Conservation (phyloP, 2,113 vertebrate genomes). For the pig (Sus scrofa) region DNA sequence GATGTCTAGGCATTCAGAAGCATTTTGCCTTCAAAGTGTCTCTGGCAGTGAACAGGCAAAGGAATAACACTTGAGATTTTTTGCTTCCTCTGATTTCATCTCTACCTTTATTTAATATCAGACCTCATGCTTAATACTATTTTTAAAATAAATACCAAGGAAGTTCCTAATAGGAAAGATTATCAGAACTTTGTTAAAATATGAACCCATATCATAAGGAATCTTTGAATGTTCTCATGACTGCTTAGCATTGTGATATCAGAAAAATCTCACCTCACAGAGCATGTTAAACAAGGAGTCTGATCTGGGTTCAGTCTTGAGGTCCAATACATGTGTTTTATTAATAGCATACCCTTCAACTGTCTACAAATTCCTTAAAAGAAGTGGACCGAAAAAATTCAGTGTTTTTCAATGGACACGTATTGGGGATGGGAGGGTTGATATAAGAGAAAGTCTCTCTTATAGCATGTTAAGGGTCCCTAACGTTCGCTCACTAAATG, state of each 20-base stretch:
- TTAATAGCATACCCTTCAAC: background rate
- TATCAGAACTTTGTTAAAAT: background rate
- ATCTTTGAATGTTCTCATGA: background rate
- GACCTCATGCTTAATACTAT: background rate
- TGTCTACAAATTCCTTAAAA: background rate
- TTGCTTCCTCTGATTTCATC: background rate
- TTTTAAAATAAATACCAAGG: background rate
- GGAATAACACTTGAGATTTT: background rate
- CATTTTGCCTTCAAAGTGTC: constrained; percentile 6
- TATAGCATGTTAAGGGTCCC: background rate
- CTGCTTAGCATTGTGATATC: background rate
- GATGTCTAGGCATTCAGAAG: background rate
- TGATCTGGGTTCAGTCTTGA: background rate
- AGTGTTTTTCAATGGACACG: background rate
- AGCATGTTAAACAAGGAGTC: background rate
- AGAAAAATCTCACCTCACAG: background rate
- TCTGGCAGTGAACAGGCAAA: background rate
- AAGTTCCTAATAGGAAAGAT: background rate
- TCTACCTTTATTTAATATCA: background rate
- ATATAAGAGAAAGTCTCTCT: background rate
- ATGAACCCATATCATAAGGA: background rate
- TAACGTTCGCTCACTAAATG: background rate
- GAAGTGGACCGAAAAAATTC: background rate
- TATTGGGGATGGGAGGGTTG: background rate
- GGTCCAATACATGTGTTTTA: background rate